These are phyloP conservation scores for Thymelicus lineola DNA, from an alignment of 2,888 invertebrate species.

Conservation along the genomic window DNA sequence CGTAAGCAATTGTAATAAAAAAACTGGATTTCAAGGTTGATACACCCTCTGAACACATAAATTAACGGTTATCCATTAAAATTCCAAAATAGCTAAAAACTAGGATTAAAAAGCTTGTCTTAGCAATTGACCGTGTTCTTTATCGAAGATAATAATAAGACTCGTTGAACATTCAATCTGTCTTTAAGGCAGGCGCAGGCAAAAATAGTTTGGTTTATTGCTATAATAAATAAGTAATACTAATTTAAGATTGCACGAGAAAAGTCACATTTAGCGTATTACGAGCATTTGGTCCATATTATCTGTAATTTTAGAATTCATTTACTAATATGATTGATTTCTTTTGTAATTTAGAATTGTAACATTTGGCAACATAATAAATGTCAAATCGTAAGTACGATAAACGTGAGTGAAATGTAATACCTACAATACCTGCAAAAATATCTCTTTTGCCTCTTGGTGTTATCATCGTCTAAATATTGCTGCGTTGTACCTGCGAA, in stretches of 20 bases:
- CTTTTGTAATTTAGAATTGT: neutral
- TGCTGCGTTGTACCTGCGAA: slow-evolving; percentile 36
- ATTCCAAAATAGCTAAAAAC: too few relatives aligned
- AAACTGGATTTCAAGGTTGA: too few relatives aligned
- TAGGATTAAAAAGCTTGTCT: neutral
- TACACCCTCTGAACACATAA: too few relatives aligned
- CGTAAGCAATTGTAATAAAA: too few relatives aligned
- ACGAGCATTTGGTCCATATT: slow-evolving; percentile 23
- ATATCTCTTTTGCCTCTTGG: slow-evolving; percentile 29
- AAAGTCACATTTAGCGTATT: slow-evolving; percentile 27
- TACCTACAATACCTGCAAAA: slow-evolving; percentile 16
- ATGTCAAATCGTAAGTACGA: neutral
- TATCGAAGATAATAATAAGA: slow-evolving; percentile 20
- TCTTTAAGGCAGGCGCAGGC: slow-evolving; percentile 24
- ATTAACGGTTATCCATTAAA: too few relatives aligned
- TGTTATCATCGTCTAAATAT: slow-evolving; percentile 34
- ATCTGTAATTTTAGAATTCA: neutral
- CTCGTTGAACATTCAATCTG: slow-evolving; percentile 28
- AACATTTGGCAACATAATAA: neutral
- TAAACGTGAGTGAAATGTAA: slow-evolving; percentile 23
- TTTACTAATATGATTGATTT: neutral
- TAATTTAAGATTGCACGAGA: slow-evolving; percentile 27
- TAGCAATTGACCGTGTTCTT: slow-evolving; percentile 14
- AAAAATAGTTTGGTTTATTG: slow-evolving; percentile 25
- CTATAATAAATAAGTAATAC: slow-evolving; percentile 29